Base-by-base conservation (phyloP, 2,113 vertebrate species). In the Antigone vipio region DNA sequence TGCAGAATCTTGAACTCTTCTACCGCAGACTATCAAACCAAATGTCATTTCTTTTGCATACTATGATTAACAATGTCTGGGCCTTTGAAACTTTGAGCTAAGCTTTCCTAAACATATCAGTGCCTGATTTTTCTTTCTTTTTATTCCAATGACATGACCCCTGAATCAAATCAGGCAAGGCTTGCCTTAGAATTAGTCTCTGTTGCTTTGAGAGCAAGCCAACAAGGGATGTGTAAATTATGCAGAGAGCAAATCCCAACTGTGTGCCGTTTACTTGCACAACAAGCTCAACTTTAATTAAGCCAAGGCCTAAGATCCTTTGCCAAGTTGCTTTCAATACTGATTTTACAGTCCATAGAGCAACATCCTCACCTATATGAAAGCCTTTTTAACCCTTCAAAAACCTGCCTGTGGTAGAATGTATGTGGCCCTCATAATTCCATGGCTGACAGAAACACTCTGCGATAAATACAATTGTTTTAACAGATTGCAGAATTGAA, bases 251-350 rank as follows among this genome's bases (percentile, higher is more conserved):
- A 97, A 97, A 98, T 96, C 96, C 96, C 84, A 30, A 95, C 96
- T 97, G 95, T 92, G 93, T 79, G 90, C 91, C 59, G 30, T 98
- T 98, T 97, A 97, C 96, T 97, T 96, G 96, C 95, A 96, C 97
- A 96, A 97, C 96, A 97, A 97, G 92, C 95, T 95, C 94, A 95
- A 92, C 95, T 97, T 97, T 97, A 97, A 97, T 97, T 97, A 97
- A 97, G 67, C 88, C 45, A 79, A 45, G 30, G 89, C 85, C 92
- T 95, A 96, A 93, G 96, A 97, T 92, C 76, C 62, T 93, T 85
- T 95, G 96, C 97, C 97, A 98, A 94, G 88, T 91, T 95, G 81
- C 68, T 95, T 96, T 98, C 96, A 95, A 38, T 92, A 76, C 63
- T 76, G 92, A 95, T 97, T 98, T 97, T 95, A 94, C 97, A 95